phyloP scores from a whole-genome alignment of 2,113 vertebrate species.

The Eira barbara region DNA sequence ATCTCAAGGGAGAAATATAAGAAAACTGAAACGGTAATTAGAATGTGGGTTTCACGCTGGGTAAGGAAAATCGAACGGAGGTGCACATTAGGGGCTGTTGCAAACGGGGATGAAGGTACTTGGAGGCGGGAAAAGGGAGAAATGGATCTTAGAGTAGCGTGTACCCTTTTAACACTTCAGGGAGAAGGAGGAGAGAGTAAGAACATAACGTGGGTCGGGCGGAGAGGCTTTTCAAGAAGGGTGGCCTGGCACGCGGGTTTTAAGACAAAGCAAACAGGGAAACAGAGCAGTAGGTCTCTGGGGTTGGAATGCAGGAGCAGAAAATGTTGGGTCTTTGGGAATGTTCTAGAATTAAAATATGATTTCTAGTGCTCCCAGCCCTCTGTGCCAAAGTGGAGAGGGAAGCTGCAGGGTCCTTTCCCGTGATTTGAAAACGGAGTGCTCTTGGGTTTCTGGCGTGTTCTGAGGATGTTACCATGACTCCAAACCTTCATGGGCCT shows the following conservation, averaged over 20 bases:
- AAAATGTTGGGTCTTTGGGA: neutral
- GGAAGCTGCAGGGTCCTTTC: neutral
- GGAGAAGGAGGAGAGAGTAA: neutral
- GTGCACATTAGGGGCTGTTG: conserved; percentile 77
- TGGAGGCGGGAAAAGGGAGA: conserved; percentile 63
- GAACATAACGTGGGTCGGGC: neutral
- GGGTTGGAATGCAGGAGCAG: neutral
- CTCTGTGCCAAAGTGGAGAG: neutral
- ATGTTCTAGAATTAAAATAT: neutral
- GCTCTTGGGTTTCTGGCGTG: accelerated
- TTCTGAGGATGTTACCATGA: accelerated
- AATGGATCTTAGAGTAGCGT: conserved; percentile 64
- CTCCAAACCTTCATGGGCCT: neutral
- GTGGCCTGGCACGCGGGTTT: accelerated
- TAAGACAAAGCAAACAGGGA: conserved; percentile 57
- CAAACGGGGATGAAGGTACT: conserved; percentile 72
- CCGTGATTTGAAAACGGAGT: accelerated
- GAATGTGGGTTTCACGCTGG: conserved; percentile 83
- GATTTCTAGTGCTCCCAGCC: neutral
- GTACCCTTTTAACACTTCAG: neutral
- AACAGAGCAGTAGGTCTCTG: accelerated
- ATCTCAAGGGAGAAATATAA: conserved; percentile 83
- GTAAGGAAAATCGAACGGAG: conserved; percentile 82
- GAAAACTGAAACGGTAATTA: conserved; percentile 87
- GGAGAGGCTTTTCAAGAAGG: neutral